Evolutionary conservation across 2,113 vertebrate genomes (phyloP).

Genomic region (Mastomys coucha): DNA sequence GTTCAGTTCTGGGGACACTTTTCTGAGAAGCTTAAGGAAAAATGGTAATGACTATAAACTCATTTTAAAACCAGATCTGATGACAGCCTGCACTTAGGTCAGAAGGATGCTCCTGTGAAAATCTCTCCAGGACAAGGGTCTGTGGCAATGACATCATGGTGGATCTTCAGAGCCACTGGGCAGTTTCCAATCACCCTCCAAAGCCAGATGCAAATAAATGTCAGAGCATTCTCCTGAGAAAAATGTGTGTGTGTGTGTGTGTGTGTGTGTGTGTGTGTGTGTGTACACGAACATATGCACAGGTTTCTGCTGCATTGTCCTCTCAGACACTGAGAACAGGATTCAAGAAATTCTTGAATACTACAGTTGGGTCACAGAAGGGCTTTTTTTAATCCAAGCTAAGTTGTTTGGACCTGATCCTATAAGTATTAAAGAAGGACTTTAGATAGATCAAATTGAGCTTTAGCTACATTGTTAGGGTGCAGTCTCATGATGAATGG

Average conservation of each 20-base stretch:
- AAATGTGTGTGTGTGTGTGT: not conserved
- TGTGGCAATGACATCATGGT: not conserved
- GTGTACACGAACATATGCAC: too few species aligned
- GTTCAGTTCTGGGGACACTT: slow-evolving; percentile 76
- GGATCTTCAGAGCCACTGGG: not conserved
- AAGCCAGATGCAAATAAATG: not conserved
- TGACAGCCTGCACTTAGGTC: slow-evolving; percentile 64
- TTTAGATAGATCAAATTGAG: slow-evolving; percentile 14
- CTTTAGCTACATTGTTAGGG: not conserved
- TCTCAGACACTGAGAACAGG: not conserved
- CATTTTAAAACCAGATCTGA: slow-evolving; percentile 26
- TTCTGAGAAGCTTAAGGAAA: slow-evolving; percentile 65
- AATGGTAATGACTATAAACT: slow-evolving; percentile 71
- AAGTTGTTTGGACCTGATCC: slow-evolving; percentile 37
- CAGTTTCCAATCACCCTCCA: not conserved
- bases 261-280: not conserved
- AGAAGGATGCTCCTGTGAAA: slow-evolving; percentile 74
- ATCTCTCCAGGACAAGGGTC: not conserved
- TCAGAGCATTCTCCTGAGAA: not conserved
- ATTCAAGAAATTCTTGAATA: not conserved
- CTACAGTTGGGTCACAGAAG: not conserved
- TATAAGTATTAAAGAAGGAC: not conserved
- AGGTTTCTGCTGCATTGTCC: not conserved
- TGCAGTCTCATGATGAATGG: not conserved
- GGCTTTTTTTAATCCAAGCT: not conserved